These are phyloP conservation scores for Drosophila bipectinata DNA, from an alignment of 1,140 invertebrate species.

Conservation along the genomic window DNA sequence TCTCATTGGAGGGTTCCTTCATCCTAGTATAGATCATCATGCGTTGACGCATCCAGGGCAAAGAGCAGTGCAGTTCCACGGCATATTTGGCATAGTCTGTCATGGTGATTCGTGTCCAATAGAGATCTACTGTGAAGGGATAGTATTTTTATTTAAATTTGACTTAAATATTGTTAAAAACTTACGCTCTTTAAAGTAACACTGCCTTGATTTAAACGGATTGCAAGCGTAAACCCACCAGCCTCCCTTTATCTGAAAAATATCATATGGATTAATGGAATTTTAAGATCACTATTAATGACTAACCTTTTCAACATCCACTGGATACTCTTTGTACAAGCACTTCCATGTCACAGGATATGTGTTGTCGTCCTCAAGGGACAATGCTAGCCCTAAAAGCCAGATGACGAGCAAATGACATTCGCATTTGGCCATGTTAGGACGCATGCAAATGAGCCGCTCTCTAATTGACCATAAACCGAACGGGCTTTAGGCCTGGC, in stretches of 20 bases:
- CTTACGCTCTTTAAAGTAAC: conserved; percentile 51
- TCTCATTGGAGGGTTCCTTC: conserved; percentile 6
- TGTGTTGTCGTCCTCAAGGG: conserved; percentile 19
- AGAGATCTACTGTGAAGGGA: conserved; percentile 41
- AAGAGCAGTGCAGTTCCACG: conserved; percentile 56
- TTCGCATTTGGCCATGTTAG: conserved; percentile 41
- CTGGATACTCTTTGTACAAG: conserved; percentile 56
- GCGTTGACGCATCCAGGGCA: conserved; percentile 63
- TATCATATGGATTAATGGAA: background rate
- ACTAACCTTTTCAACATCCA: conserved; percentile 50
- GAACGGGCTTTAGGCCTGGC: conserved; percentile 36
- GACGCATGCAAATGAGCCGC: conserved; percentile 64
- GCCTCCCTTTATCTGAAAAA: conserved; percentile 49
- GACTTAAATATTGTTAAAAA: background rate
- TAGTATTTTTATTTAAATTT: background rate
- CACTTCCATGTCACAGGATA: conserved; percentile 46
- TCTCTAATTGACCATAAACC: conserved; percentile 54
- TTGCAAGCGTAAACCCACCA: conserved; percentile 61
- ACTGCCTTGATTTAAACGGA: conserved; percentile 17
- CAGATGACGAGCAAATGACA: conserved; percentile 5
- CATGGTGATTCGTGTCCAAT: conserved; percentile 60
- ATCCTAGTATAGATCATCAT: conserved; percentile 50
- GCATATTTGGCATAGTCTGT: conserved; percentile 53
- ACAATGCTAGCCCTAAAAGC: conserved; percentile 4
- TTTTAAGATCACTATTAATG: conserved; percentile 20